Base-by-base conservation (phyloP, 2,888 invertebrate species). In the Protophormia terraenovae region DNA sequence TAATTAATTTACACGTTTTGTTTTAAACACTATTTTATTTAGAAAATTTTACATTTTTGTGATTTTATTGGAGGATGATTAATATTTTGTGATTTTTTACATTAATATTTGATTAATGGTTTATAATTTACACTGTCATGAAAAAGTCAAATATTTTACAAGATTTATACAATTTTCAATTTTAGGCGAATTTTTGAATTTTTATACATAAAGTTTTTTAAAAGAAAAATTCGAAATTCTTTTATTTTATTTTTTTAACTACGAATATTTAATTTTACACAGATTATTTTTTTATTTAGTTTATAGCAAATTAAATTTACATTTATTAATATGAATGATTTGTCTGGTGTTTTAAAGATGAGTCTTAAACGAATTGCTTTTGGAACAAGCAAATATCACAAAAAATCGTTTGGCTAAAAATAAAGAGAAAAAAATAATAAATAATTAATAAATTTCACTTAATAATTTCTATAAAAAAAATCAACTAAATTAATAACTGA, bases 1-100 rank as follows among this genome's bases (percentile, higher is more conserved):
- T 62, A n/a, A 32, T 82, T 62, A 81, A 84, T 84, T 69, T 85
- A 85, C 84, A 83, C 71, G 50, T 35, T 80, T 83, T 29, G 4
- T 53, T 64, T 84, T 66, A 24, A 38, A 53, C 10, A 29, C 19
- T 72, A 45, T 7, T 50, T 72, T 12, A 45, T 62, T 67, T 83
- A 8, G n/a, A n/a, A 7, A n/a, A 16, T 58, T 64, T 64, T 76
- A 76, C 64, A 84, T 71, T 19, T 47, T 71, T 32, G 10, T 55
- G 19, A 14, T 16, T n/a, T n/a, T n/a, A n/a, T n/a, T 10, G n/a
- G 22, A 50, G 10, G 10, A 50, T 50, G 50, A 19, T 47, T 47
- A 19, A 5, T 7, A 4, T 47, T 47, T 47, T 47, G 4, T 7
- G 8, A 12, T 62, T 76, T 55, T 55, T 19, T 38, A 45, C n/a